Percentiles rank a stretch among this genome's conserved stretches.
These are phyloP conservation scores for Puffinus mauretanicus DNA, from an alignment of 2,113 vertebrate genomes.

Conservation along the genomic window DNA sequence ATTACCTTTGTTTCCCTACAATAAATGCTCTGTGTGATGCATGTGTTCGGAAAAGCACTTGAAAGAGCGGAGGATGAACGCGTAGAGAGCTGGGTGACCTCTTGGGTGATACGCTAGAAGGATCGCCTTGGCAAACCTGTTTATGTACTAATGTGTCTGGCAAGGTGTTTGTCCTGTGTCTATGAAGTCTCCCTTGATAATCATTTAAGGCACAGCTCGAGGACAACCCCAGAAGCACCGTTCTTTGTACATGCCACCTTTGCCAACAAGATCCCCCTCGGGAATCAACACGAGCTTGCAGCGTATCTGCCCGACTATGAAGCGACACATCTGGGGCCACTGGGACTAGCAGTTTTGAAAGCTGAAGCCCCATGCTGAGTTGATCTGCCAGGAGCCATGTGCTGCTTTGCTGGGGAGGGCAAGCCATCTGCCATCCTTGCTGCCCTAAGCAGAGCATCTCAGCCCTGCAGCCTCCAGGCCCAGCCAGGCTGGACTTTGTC, in stretches of 20 bases:
- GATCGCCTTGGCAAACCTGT: not conserved
- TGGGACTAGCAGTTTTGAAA: not conserved
- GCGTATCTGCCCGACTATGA: accelerated
- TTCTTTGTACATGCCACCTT: not conserved
- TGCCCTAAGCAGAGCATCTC: not conserved
- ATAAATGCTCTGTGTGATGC: not conserved
- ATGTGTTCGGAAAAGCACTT: not conserved
- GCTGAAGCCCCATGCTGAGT: not conserved
- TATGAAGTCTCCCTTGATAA: not conserved
- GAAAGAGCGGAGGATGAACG: not conserved
- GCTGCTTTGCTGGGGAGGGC: not conserved
- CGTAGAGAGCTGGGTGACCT: not conserved
- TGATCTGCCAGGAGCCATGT: not conserved
- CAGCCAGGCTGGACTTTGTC: not conserved
- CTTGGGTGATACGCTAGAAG: not conserved
- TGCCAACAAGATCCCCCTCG: not conserved
- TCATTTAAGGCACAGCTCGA: not conserved
- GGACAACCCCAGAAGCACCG: not conserved
- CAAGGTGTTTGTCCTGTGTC: not conserved
- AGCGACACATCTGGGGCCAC: not conserved
- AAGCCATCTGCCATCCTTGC: not conserved
- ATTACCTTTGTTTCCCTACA: not conserved
- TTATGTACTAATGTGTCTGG: not conserved
- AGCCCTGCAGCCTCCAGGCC: not conserved
- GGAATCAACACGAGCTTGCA: not conserved